Evolutionary conservation across 2,113 vertebrate species (phyloP).

Genomic region (Halichoeres trimaculatus): DNA sequence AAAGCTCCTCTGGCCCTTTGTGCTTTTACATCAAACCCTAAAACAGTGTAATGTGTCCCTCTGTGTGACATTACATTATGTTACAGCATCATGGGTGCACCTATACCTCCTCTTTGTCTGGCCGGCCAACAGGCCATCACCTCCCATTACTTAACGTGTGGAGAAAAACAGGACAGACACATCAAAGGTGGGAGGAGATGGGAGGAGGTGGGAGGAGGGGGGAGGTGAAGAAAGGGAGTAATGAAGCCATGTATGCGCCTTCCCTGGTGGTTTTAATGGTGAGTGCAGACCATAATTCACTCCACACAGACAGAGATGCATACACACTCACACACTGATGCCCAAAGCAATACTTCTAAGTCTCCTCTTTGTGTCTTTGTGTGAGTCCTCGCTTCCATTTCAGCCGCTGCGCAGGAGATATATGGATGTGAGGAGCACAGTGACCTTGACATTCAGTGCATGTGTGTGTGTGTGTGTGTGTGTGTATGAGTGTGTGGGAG

Average conservation of each 20-base stretch:
- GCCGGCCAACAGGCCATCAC: constrained; percentile 34
- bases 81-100: too few relatives aligned
- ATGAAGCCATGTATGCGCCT: constrained; percentile 65
- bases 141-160: constrained; percentile 44
- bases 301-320: constrained; percentile 43
- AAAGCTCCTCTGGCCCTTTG: too few relatives aligned
- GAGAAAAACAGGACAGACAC: constrained; percentile 19
- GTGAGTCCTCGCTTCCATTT: constrained; percentile 52
- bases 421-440: constrained; percentile 58
- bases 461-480: constrained; percentile 29
- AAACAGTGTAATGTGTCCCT: too few relatives aligned
- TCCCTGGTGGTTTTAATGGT: constrained; percentile 71
- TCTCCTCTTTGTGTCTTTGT: constrained; percentile 58
- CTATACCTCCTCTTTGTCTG: constrained; percentile 56
- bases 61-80: too few relatives aligned
- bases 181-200: constrained; percentile 3
- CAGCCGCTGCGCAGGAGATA: constrained; percentile 59
- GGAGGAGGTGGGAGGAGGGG: constrained; percentile 16
- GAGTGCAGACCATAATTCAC: constrained; percentile 73
- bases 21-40: too few relatives aligned
- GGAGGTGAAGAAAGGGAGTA: constrained; percentile 53
- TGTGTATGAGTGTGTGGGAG: constrained; percentile 15
- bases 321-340: constrained; percentile 18
- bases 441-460: constrained; percentile 71
- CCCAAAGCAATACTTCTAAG: constrained; percentile 52